Evolutionary conservation across 2,113 vertebrate genomes (phyloP), one percentile per base, ranked within the genome.

Genomic region (Isurus oxyrinchus): DNA sequence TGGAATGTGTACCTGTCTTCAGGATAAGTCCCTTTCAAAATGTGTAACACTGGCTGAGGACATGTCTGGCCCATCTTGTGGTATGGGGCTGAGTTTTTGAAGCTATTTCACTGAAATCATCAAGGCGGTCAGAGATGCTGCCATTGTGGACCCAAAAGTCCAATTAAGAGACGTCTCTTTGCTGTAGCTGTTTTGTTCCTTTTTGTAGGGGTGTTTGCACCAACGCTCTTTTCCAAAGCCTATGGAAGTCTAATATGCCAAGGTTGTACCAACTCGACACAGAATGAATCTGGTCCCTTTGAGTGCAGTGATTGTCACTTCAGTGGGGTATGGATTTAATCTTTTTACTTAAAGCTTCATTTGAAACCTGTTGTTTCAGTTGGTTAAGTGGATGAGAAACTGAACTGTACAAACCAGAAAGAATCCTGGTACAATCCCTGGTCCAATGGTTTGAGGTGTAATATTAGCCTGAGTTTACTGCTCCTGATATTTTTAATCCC

Each of bases 141-240:
- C 44, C 44, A 14, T 13, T 72, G 35, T 23, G n/a, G 27, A 14
- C 5, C 0, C 1, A 14, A 61, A 94, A 0, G 53, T 5, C 1
- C 1, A 0, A 27, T 55, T 5, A 0, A 23, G 53, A 87, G 19
- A 8, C 59, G 63, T 19, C 63, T 66, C 63, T 66, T 66, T 11
- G 27, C 3, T 49, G 44, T 67, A 49, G 63, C 63, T 55, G 31
- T 19, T 7, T n/a, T 61, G 49, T 25, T 57, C 4, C 95, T 23
- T 72, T 76, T 27, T 10, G 0, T 81, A 99, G 99, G 99, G 11
- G 98, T 99, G 59, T 99, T 99, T 96, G 98, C 99, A 27, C 99
- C 98, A 0, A 99, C 98, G 0, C 98, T 99, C 40, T 99, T 99
- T 97, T 98, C 98, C 86, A 99, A 99, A 97, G 98, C 98, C 2